Evolutionary conservation across 2,113 vertebrate genomes (phyloP), one percentile per base, ranked within the genome.

Genomic region (Lagopus muta): DNA sequence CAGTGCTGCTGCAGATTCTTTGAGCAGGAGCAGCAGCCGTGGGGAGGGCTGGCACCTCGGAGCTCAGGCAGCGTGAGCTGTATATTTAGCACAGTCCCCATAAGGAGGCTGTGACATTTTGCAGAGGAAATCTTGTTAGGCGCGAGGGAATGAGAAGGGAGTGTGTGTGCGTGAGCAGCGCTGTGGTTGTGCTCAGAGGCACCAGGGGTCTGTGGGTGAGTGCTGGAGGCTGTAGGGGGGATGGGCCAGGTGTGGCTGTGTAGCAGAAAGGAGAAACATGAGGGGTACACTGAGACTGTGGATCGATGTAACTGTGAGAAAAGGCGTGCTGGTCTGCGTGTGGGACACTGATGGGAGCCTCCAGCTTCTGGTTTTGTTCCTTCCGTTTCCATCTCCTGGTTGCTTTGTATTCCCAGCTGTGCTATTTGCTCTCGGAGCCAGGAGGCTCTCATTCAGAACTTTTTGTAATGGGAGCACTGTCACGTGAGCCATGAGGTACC

Each of bases 81-180:
- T 8, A 3, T 28, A 14, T 72, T 73, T 40, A 40, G 24, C 65
- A 42, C 64, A 61, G n/a, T 21, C 36, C 73, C 43, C 60, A 3
- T 77, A 22, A 32, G 50, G 1, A 81, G 58, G 11, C 38, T 52
- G 50, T 50, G 65, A n/a, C 27, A 5, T 25, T 60, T 71, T 50
- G 20, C 47, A 48, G 30, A n/a, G 82, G 73, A 86, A 65, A 80
- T 60, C 43, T 70, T 32, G 50, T 22, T 5, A 4, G 28, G 54
- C 27, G 42, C 13, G 73, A 25, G 43, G 12, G 54, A 28, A n/a
- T 22, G 77, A 80, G 48, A 24, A 12, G 30, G 42, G 24, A 43
- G 34, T 0, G 14, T 14, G 13, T 0, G 13, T 0, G 0, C 2
- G 30, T n/a, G 83, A 81, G 42, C 3, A 3, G 7, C 2, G 2